Percentiles rank a stretch among this genome's conserved stretches.
Conservation (phyloP, 1,140 invertebrate genomes). For the Coptotermes formosanus region DNA sequence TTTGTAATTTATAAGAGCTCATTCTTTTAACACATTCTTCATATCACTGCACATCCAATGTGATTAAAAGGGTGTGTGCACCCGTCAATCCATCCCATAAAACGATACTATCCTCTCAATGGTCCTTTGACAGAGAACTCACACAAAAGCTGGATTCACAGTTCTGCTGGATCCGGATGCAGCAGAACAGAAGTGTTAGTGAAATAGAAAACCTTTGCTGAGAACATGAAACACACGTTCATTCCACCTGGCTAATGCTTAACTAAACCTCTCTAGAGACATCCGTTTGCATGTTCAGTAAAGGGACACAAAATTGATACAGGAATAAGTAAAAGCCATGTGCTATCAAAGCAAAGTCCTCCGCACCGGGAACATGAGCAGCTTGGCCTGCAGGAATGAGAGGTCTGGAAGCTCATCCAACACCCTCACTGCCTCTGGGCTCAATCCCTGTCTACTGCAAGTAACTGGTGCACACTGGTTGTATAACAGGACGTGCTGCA, state of each 20-base stretch:
- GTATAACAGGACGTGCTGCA: constrained; percentile 12
- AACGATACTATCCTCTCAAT: no score
- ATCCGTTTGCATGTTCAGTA: background rate
- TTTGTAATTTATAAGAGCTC: no score
- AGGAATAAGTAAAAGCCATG: background rate
- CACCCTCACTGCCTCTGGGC: constrained; percentile 28
- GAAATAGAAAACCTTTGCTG: background rate
- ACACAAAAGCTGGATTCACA: no score
- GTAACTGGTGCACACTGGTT: background rate
- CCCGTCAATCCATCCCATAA: no score
- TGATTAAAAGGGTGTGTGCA: no score
- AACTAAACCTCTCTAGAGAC: background rate
- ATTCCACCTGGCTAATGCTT: no score
- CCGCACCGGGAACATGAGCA: constrained; percentile 26
- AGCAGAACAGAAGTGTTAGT: no score
- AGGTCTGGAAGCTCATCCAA: constrained; percentile 29
- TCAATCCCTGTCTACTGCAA: constrained; percentile 6
- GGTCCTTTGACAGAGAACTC: no score
- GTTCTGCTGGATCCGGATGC: no score
- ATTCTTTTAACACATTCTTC: no score
- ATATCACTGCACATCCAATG: no score
- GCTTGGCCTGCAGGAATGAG: constrained; percentile 28
- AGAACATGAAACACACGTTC: background rate
- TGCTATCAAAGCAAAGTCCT: background rate
- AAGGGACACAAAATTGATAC: background rate